A percentile compares a stretch with the other conserved stretches of the same genome.
phyloP scores from a whole-genome alignment of 2,113 vertebrate genomes.

The Leiothrix lutea region DNA sequence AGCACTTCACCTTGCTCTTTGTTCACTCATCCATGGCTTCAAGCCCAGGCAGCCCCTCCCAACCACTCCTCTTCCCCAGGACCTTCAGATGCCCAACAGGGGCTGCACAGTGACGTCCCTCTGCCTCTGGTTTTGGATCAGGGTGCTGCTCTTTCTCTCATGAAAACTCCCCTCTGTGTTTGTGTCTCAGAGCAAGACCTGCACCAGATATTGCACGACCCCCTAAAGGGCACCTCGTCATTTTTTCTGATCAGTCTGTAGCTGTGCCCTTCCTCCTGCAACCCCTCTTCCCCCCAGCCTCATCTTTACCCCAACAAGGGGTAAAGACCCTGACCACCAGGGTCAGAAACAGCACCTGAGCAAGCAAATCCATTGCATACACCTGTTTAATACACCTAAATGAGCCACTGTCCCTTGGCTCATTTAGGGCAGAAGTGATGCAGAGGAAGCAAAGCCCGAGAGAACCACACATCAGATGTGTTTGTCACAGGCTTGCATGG shows the following conservation, averaged over 20 bases:
- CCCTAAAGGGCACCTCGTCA: background rate
- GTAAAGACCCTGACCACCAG: background rate
- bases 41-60: background rate
- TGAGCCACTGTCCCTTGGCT: background rate
- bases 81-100: background rate
- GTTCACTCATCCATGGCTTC: background rate
- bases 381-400: background rate
- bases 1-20: background rate
- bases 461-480: background rate
- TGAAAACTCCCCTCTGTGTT: background rate
- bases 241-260: background rate
- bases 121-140: rapidly evolving
- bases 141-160: background rate
- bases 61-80: background rate
- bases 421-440: rapidly evolving
- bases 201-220: rapidly evolving
- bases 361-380: background rate
- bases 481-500: rapidly evolving
- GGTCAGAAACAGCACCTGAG: background rate
- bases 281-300: rapidly evolving
- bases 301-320: rapidly evolving
- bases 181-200: background rate
- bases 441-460: background rate
- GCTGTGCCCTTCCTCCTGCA: rapidly evolving
- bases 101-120: background rate